Conservation (phyloP, 23 tunicate genomes). For the Diplosoma virens region DNA sequence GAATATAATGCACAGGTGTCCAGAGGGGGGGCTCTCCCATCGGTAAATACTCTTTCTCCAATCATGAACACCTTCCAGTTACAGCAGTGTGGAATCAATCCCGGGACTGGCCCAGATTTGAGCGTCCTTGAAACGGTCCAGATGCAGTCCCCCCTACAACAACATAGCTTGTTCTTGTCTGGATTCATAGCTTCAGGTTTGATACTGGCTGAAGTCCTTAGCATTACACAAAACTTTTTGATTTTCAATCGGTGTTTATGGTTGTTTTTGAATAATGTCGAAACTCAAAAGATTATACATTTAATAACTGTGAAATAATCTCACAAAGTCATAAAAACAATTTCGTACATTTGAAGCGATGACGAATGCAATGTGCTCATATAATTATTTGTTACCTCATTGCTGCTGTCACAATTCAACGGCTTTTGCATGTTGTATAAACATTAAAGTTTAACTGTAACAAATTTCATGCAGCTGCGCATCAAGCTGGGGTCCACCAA, state of each 20-base stretch:
- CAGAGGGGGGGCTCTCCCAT: constrained; percentile 54
- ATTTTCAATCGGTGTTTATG: too few relatives aligned
- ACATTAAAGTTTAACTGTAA: neutral
- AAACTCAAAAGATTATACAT: too few relatives aligned
- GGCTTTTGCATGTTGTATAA: neutral
- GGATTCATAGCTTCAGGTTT: constrained; percentile 54
- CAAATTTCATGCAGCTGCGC: constrained; percentile 17
- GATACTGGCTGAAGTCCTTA: too few relatives aligned
- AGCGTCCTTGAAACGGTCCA: constrained; percentile 51
- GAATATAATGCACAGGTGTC: constrained; percentile 8
- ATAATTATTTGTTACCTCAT: too few relatives aligned
- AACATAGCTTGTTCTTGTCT: constrained; percentile 37
- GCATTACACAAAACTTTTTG: too few relatives aligned
- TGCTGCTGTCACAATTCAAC: too few relatives aligned
- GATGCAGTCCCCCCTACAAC: constrained; percentile 45
- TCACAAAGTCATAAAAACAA: too few relatives aligned
- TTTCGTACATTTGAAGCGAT: too few relatives aligned
- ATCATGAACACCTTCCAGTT: constrained; percentile 61
- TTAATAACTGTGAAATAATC: too few relatives aligned
- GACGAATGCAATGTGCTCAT: too few relatives aligned
- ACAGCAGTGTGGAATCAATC: constrained; percentile 33
- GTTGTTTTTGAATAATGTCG: too few relatives aligned
- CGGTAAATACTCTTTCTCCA: constrained; percentile 89
- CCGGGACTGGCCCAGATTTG: constrained; percentile 1
- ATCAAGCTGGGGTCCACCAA: constrained; percentile 13